Base-by-base conservation (phyloP, 2,797 vertebrate species). In the Tiaroga cobitis region DNA sequence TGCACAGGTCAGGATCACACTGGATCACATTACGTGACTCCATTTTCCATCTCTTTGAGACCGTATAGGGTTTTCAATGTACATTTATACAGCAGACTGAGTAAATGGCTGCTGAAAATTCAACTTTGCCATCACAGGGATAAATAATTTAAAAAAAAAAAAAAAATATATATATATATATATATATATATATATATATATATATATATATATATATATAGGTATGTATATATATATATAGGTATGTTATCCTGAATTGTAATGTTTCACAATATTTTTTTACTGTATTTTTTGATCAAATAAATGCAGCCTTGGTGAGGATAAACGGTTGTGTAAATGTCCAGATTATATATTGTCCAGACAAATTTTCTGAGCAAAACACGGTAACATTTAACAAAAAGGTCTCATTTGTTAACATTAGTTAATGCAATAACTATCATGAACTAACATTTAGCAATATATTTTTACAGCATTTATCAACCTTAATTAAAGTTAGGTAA, bases 1-100 rank as follows among this genome's bases (percentile, higher is more conserved):
- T 99, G 70, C 98, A 99, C 94, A 97, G 97, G 98, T 99, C 81
- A 76, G 89, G 65, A 65, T 81, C 51, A n/a, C 67, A 29, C 37
- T 8, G 26, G 81, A 78, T 88, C 74, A 73, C 15, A 80, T 89
- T 88, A 79, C 86, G 41, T 74, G 54, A 61, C 26, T 37, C 26
- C 54, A 7, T 5, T 78, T 77, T 73, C 80, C 39, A 56, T 61
- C 26, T 80, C 51, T 88, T 85, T 72, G 19, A 54, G 74, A 82
- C 74, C 1, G 59, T 74, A 69, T 85, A 39, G 49, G 56, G 69
- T 77, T 78, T 85, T 67, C n/a, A 70, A 26, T 59, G 73, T 69
- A 24, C 15, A 54, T 83, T 21, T 75, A n/a, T 67, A 75, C 43
- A 75, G 39, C 11, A 61, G 72, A 74, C 18, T 49, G 16, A 49